A percentile compares a stretch with the other conserved stretches of the same genome.
Conservation (phyloP, 2,113 vertebrate genomes). For the Atrichornis clamosus region DNA sequence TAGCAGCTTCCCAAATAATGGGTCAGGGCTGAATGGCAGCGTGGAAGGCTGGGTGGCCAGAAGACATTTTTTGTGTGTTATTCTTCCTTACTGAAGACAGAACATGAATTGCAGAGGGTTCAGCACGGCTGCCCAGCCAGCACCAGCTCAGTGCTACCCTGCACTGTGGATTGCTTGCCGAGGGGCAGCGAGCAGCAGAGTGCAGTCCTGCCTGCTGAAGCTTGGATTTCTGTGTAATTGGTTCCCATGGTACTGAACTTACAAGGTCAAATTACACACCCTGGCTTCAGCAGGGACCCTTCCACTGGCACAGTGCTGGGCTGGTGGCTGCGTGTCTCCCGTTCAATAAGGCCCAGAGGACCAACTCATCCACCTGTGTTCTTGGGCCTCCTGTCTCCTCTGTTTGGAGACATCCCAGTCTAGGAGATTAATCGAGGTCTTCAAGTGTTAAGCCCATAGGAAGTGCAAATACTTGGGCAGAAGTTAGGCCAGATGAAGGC, state of each 20-base stretch:
- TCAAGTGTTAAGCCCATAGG: background rate
- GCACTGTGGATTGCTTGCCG: accelerated
- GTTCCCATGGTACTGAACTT: background rate
- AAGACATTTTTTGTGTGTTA: background rate
- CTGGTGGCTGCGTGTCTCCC: accelerated
- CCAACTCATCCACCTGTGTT: background rate
- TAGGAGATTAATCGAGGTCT: background rate
- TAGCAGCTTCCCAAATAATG: background rate
- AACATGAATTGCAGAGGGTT: background rate
- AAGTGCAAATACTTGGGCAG: background rate
- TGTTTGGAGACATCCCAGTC: background rate
- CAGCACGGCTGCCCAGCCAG: background rate
- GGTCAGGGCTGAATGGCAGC: background rate
- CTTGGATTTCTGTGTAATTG: background rate
- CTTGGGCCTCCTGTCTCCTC: background rate
- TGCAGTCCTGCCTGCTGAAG: background rate
- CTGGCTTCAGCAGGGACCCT: background rate
- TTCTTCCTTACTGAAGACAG: background rate
- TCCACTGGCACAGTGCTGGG: accelerated
- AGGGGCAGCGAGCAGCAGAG: background rate
- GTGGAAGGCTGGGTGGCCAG: background rate
- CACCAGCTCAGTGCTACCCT: background rate
- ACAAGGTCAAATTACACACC: background rate
- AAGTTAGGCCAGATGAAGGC: background rate
- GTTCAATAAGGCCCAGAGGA: accelerated